phyloP scores from a whole-genome alignment of 2,113 vertebrate species.

The Gallinago paraguaiae region DNA sequence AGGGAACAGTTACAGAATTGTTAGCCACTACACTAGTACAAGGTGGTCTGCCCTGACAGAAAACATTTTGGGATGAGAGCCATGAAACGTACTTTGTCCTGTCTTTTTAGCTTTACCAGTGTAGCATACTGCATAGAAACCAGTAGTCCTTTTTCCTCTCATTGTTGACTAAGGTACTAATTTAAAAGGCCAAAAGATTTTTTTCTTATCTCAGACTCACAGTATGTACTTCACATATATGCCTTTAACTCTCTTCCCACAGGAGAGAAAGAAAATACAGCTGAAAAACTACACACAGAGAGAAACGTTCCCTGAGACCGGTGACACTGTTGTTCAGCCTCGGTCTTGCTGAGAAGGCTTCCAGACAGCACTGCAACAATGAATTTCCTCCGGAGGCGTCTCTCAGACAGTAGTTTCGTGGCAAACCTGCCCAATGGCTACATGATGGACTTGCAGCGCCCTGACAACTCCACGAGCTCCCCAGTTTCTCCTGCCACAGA shows the following conservation, averaged over 20 bases:
- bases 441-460: slow-evolving; percentile 93
- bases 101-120: neutral
- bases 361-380: slow-evolving; percentile 54
- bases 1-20: neutral
- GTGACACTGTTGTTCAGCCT: neutral
- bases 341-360: neutral
- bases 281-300: neutral
- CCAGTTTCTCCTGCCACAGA: slow-evolving; percentile 84
- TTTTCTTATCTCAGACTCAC: neutral
- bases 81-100: neutral
- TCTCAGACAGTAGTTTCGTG: slow-evolving; percentile 97
- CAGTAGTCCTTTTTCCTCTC: neutral
- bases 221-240: neutral
- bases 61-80: neutral
- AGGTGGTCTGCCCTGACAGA: neutral
- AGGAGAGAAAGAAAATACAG: neutral
- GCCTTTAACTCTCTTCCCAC: neutral
- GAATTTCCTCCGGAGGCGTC: slow-evolving; percentile 95
- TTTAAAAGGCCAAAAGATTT: neutral
- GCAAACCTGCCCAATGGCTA: slow-evolving; percentile 96
- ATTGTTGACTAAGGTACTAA: neutral
- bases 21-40: neutral
- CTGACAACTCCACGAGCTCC: slow-evolving; percentile 84
- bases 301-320: neutral
- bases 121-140: neutral